Base-by-base conservation (phyloP, 1,140 invertebrate species). In the Halyomorpha halys region DNA sequence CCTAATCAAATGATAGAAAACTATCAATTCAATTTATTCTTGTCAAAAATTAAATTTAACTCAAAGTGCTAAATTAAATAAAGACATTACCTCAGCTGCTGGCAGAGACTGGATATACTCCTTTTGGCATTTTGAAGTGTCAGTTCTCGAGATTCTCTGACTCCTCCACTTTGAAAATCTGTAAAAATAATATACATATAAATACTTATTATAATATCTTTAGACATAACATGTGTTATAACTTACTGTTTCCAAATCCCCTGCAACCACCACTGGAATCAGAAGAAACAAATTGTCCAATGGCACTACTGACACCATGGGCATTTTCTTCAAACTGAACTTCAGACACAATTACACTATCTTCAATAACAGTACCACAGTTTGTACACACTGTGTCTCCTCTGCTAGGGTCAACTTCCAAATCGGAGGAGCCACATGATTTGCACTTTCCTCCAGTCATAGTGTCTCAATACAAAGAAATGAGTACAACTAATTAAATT, bases 341-440 rank as follows among this genome's bases (percentile, higher is more conserved):
- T 75, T 98, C 95, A 4, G 90, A 91, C 25, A 99, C 94, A 72
- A 99, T 98, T 59, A 94, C 86, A 70, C 90, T 93, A 70, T 97
- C 94, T 74, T 98, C 95, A 3, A 98, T 74, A 3, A 99, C 96
- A 39, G 89, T 86, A 51, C 96, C 97, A 80, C 97, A 99, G 70
- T 87, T 86, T 39, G 89, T 97, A 78, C 97, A 99, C 0, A 97
- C 92, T 45, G 91, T 89, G 83, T 97, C 93, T 54, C 94, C 96
- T 72, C 94, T 78, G 44, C 87, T 83, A 70, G 90, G 86, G 77
- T 97, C 94, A 61, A 87, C 87, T 76, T 97, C 94, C 64, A 97
- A 91, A 54, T 96, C 90, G n/a, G 86, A 90, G 62, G 91, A 92
- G 9, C 91, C 92, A 79, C 95, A 98, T 70, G 91, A 89, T 72